Evolutionary conservation across 1,140 invertebrate genomes (phyloP).

Genomic region (Sycophaga agraensis): DNA sequence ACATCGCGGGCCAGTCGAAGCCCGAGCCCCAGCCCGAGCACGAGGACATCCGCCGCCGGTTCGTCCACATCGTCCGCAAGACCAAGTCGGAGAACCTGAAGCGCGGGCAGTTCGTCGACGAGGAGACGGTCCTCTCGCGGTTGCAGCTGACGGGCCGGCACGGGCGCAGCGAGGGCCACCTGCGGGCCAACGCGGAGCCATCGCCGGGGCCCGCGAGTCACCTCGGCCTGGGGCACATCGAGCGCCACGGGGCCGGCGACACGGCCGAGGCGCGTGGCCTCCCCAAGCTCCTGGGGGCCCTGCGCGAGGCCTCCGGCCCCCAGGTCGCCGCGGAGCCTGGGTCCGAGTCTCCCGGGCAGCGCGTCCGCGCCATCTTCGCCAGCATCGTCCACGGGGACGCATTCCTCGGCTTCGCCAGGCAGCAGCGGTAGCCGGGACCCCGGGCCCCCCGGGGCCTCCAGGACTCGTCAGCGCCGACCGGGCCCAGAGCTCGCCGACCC

Average conservation of each 20-base stretch:
- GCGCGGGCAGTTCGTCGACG: slow-evolving; percentile 27
- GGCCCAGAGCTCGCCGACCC: too few relatives aligned
- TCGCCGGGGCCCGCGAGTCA: neutral
- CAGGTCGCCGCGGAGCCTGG: too few relatives aligned
- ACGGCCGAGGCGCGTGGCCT: neutral
- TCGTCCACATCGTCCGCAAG: slow-evolving; percentile 43
- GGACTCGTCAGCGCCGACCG: too few relatives aligned
- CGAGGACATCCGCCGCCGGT: slow-evolving; percentile 32
- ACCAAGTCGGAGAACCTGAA: slow-evolving; percentile 50
- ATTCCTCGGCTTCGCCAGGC: neutral
- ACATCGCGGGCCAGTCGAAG: slow-evolving; percentile 13
- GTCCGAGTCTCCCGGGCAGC: slow-evolving; percentile 29
- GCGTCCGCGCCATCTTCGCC: slow-evolving; percentile 45
- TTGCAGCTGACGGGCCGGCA: slow-evolving; percentile 19
- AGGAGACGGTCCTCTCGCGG: slow-evolving; percentile 13
- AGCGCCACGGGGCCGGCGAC: slow-evolving; percentile 11
- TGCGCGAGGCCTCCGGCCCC: too few relatives aligned
- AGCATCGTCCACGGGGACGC: slow-evolving; percentile 43
- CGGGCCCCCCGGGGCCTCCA: too few relatives aligned
- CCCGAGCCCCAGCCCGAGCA: neutral
- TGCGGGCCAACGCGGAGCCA: slow-evolving; percentile 18
- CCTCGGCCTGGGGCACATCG: neutral
- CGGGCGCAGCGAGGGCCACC: slow-evolving; percentile 46
- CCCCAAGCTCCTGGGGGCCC: neutral
- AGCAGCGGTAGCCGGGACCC: neutral